Conservation (phyloP, 1,140 invertebrate species). For the Radopholus similis region DNA sequence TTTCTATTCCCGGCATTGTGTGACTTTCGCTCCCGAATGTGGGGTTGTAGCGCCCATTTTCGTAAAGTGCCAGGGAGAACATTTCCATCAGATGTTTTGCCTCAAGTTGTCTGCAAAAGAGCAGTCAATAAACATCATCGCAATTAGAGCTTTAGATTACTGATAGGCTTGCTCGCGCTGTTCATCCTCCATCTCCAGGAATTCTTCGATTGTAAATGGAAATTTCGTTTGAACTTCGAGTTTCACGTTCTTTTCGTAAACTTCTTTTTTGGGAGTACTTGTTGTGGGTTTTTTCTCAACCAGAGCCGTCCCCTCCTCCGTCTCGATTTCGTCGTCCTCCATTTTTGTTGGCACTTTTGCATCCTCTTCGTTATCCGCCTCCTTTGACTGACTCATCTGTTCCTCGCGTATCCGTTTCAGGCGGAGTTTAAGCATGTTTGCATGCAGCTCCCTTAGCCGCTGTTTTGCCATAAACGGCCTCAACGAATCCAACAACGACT, state of each 20-base stretch:
- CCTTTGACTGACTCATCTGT: conserved; percentile 43
- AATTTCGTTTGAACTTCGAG: conserved; percentile 6
- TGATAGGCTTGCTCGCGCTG: conserved; percentile 44
- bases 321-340: conserved; percentile 7
- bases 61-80: conserved; percentile 68
- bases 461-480: conserved; percentile 93
- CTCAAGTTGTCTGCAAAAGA: conserved; percentile 39
- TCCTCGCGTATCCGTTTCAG: conserved; percentile 82
- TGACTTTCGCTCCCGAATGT: conserved; percentile 68
- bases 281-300: conserved; percentile 15
- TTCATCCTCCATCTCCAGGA: conserved; percentile 58
- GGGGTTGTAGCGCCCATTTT: conserved; percentile 78
- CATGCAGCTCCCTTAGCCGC: conserved; percentile 82
- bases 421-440: conserved; percentile 83
- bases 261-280: not conserved
- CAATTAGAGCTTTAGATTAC: conserved; percentile 31
- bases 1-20: conserved; percentile 77
- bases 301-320: not conserved
- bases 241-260: not conserved
- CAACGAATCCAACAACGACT: conserved; percentile 82
- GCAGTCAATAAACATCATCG: too few relatives aligned
- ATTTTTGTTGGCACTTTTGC: not conserved
- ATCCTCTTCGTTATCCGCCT: conserved; percentile 16
- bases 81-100: conserved; percentile 45
- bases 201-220: conserved; percentile 27